Evolutionary conservation across 2,797 vertebrate species (phyloP).

Genomic region (Manis javanica): DNA sequence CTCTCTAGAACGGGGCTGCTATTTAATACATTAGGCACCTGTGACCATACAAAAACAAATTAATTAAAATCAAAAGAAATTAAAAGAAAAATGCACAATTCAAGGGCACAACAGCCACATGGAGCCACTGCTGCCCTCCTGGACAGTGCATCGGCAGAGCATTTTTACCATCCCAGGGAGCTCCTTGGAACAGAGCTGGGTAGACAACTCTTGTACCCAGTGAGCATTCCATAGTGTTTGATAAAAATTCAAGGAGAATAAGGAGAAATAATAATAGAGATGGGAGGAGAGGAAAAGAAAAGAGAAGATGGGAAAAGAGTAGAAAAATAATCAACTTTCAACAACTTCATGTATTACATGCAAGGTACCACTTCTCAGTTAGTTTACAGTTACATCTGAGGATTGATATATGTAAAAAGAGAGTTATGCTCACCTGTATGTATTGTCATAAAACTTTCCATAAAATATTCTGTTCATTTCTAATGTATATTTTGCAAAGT

Average conservation of each 20-base stretch:
- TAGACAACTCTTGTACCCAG: not conserved
- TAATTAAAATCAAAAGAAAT: not conserved
- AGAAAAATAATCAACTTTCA: not conserved
- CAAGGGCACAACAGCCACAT: not conserved
- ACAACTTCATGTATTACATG: not conserved
- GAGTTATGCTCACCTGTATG: conserved; percentile 86
- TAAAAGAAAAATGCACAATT: not conserved
- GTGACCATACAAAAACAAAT: not conserved
- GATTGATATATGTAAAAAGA: not conserved
- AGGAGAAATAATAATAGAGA: not conserved
- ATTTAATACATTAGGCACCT: not conserved
- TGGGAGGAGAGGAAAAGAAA: not conserved
- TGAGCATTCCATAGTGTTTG: not conserved
- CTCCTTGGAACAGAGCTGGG: not conserved
- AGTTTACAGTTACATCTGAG: not conserved
- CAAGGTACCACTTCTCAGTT: too few species aligned
- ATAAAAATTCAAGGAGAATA: not conserved
- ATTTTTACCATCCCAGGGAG: not conserved
- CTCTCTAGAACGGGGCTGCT: not conserved
- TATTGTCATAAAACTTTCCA: conserved; percentile 86
- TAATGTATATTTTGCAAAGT: conserved; percentile 85
- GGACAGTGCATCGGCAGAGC: not conserved
- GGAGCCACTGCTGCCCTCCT: not conserved
- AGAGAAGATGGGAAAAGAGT: not conserved
- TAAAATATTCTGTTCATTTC: conserved; percentile 84